Evolutionary conservation across 2,888 invertebrate genomes (phyloP).

Genomic region (Polymixis lichenea): DNA sequence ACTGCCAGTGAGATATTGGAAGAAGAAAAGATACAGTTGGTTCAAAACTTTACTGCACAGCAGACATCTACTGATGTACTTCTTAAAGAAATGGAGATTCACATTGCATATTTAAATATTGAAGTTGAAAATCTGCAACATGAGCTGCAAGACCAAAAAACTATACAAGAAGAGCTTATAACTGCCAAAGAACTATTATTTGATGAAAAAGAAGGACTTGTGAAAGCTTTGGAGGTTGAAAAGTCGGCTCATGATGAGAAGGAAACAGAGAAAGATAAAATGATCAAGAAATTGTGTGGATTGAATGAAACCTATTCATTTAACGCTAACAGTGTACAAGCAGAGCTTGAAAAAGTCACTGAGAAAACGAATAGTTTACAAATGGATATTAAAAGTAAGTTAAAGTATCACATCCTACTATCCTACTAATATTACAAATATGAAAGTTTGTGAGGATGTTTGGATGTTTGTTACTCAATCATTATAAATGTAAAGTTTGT

Average conservation of each 20-base stretch:
- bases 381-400: slow-evolving; percentile 72
- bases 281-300: slow-evolving; percentile 63
- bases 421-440: too few species aligned
- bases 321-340: slow-evolving; percentile 60
- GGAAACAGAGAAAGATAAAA: slow-evolving; percentile 66
- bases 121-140: slow-evolving; percentile 55
- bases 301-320: slow-evolving; percentile 61
- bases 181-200: slow-evolving; percentile 63
- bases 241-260: slow-evolving; percentile 68
- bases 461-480: too few species aligned
- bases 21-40: slow-evolving; percentile 53
- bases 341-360: slow-evolving; percentile 63
- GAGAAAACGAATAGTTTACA: slow-evolving; percentile 66
- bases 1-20: slow-evolving; percentile 44
- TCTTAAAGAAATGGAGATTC: slow-evolving; percentile 53
- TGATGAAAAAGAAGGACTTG: slow-evolving; percentile 66
- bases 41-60: slow-evolving; percentile 52
- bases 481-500: too few species aligned
- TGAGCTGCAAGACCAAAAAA: slow-evolving; percentile 44
- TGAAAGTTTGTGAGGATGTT: too few species aligned
- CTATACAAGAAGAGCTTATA: slow-evolving; percentile 56
- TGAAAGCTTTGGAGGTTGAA: slow-evolving; percentile 62
- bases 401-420: neutral
- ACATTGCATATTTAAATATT: slow-evolving; percentile 33
- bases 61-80: slow-evolving; percentile 40